These are phyloP conservation scores for Tetramorium simillimum DNA, from an alignment of 1,140 invertebrate species.

Conservation along the genomic window DNA sequence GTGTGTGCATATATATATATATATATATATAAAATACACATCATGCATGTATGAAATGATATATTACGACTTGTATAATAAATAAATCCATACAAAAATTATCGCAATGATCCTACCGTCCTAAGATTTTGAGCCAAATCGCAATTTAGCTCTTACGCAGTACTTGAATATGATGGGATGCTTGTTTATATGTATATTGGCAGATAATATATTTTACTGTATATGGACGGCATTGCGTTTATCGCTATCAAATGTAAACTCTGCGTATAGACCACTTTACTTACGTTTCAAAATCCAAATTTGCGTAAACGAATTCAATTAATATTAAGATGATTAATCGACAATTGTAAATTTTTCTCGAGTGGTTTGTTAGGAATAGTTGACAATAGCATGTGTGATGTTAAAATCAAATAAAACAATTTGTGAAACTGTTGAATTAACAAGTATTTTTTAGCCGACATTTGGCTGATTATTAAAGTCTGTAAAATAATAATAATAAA, in stretches of 20 bases:
- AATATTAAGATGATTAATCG: not conserved
- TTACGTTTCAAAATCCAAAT: constrained; percentile 2
- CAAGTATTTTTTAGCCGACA: constrained; percentile 6
- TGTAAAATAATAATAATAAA: constrained; percentile 16
- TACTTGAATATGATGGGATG: not conserved
- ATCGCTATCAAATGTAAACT: not conserved
- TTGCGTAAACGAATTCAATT: not conserved
- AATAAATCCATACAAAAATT: constrained; percentile 3
- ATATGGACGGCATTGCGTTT: not conserved
- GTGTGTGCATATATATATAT: not conserved
- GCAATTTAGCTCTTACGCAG: not conserved
- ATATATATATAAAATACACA: not conserved
- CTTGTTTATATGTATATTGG: not conserved
- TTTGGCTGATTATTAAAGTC: not conserved
- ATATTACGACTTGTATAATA: constrained; percentile 8
- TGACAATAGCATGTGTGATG: constrained; percentile 20
- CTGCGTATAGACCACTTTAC: not conserved
- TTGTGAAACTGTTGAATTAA: not conserved
- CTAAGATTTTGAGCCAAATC: constrained; percentile 37
- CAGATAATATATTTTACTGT: constrained; percentile 31
- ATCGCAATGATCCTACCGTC: not conserved
- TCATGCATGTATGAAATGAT: not conserved
- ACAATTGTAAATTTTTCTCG: constrained; percentile 2
- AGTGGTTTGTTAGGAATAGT: constrained; percentile 35
- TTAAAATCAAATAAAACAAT: constrained; percentile 32